Evolutionary conservation across 2,797 vertebrate genomes (phyloP).

Genomic region (Cichlasoma orientale): DNA sequence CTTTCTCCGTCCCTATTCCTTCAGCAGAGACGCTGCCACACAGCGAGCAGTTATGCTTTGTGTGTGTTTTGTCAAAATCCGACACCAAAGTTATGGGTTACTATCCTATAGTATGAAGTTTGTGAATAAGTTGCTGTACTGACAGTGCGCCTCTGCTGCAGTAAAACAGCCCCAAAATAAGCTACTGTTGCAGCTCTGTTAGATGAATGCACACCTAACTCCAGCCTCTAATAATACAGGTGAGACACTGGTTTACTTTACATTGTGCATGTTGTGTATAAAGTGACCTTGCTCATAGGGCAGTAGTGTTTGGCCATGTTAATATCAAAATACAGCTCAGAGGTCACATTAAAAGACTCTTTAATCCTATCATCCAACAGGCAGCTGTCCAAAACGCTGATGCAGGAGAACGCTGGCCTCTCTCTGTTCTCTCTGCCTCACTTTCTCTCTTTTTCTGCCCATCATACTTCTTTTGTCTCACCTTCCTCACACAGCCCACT

Average conservation of each 20-base stretch:
- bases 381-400: slow-evolving; percentile 72
- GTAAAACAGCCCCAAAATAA: background rate
- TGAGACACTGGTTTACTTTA: slow-evolving; percentile 31
- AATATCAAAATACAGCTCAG: slow-evolving; percentile 55
- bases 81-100: slow-evolving; percentile 1
- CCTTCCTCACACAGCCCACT: slow-evolving; percentile 44
- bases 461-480: slow-evolving; percentile 23
- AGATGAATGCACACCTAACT: background rate
- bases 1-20: slow-evolving; percentile 1
- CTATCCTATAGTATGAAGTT: background rate
- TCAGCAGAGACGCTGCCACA: slow-evolving; percentile 7
- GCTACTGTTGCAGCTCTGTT: background rate
- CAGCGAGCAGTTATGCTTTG: background rate
- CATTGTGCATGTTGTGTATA: slow-evolving; percentile 30
- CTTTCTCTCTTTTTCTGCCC: background rate
- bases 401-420: slow-evolving; percentile 43
- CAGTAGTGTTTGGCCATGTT: slow-evolving; percentile 40
- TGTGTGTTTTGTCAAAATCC: slow-evolving; percentile 21
- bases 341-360: slow-evolving; percentile 71
- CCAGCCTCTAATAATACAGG: background rate
- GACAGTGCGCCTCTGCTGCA: background rate
- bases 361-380: slow-evolving; percentile 74
- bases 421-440: background rate
- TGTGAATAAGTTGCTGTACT: background rate
- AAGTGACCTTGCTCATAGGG: slow-evolving; percentile 56